These are phyloP conservation scores for Cheilosia variabilis DNA, from an alignment of 2,888 invertebrate genomes.

Conservation along the genomic window DNA sequence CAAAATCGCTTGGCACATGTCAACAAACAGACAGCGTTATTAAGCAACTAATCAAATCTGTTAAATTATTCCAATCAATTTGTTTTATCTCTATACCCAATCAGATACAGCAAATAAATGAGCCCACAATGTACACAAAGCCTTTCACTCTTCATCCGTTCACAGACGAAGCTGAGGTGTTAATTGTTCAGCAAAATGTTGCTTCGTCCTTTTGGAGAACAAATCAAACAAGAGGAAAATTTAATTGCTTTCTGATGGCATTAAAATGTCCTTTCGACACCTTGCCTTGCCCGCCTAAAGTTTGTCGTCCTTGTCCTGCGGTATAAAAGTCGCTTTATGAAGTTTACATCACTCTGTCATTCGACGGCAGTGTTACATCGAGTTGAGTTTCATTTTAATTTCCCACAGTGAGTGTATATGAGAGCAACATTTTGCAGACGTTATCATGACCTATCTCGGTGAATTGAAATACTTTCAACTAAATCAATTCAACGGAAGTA, in stretches of 20 bases:
- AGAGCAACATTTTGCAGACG: slow-evolving; percentile 13
- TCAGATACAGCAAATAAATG: slow-evolving; percentile 71
- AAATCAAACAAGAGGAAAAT: slow-evolving; percentile 76
- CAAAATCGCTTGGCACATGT: slow-evolving; percentile 29
- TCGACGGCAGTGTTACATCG: slow-evolving; percentile 18
- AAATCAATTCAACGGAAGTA: slow-evolving; percentile 67
- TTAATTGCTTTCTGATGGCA: slow-evolving; percentile 82
- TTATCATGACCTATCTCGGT: slow-evolving; percentile 65
- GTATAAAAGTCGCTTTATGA: slow-evolving; percentile 65
- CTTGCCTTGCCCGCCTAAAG: background rate
- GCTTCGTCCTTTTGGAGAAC: slow-evolving; percentile 32
- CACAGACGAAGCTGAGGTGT: slow-evolving; percentile 49
- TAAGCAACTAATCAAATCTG: slow-evolving; percentile 61
- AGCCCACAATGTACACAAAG: slow-evolving; percentile 52
- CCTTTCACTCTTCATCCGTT: slow-evolving; percentile 21
- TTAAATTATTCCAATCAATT: slow-evolving; percentile 56
- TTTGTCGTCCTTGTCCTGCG: background rate
- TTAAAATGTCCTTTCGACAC: slow-evolving; percentile 68
- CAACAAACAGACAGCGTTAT: slow-evolving; percentile 48
- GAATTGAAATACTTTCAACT: slow-evolving; percentile 70
- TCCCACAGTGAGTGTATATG: background rate
- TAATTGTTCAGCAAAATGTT: slow-evolving; percentile 54
- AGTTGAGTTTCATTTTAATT: slow-evolving; percentile 15
- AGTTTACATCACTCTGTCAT: slow-evolving; percentile 66
- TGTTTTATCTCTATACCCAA: slow-evolving; percentile 53